phyloP scores from a whole-genome alignment of 2,888 invertebrate species.

The Heliconius ethilla region DNA sequence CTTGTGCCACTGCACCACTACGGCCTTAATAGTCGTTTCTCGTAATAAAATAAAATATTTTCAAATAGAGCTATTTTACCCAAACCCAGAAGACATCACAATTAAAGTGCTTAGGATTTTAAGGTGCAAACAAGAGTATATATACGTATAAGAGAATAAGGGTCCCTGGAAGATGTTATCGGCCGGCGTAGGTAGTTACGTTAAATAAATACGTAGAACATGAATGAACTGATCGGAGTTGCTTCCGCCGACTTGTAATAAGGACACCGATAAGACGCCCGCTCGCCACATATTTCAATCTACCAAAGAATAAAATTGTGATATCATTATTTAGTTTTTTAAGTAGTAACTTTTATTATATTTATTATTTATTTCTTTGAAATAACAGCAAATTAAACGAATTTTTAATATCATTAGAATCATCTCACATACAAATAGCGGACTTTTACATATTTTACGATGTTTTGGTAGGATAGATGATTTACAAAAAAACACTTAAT shows the following conservation, averaged over 20 bases:
- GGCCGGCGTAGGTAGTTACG: conserved; percentile 56
- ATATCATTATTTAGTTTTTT: conserved; percentile 20
- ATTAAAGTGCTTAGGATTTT: neutral
- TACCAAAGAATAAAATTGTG: conserved; percentile 27
- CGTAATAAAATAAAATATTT: neutral
- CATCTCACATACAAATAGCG: neutral
- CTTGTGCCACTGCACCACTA: no score
- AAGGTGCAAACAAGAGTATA: neutral
- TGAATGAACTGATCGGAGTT: conserved; percentile 71
- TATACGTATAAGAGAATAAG: neutral
- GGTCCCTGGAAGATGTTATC: conserved; percentile 41
- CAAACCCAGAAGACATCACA: neutral
- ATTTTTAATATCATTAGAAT: neutral
- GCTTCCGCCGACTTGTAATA: conserved; percentile 75
- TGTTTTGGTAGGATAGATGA: conserved; percentile 23
- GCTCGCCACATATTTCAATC: conserved; percentile 40
- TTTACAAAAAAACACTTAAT: conserved; percentile 36
- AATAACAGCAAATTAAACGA: neutral
- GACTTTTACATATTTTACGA: neutral
- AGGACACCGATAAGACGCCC: conserved; percentile 68
- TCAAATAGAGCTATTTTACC: neutral
- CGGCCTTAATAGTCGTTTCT: no score
- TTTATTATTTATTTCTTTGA: neutral
- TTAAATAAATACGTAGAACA: conserved; percentile 74
- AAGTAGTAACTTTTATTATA: neutral